These are phyloP conservation scores for Megastigmus dorsalis DNA, from an alignment of 2,888 invertebrate species.

Conservation along the genomic window DNA sequence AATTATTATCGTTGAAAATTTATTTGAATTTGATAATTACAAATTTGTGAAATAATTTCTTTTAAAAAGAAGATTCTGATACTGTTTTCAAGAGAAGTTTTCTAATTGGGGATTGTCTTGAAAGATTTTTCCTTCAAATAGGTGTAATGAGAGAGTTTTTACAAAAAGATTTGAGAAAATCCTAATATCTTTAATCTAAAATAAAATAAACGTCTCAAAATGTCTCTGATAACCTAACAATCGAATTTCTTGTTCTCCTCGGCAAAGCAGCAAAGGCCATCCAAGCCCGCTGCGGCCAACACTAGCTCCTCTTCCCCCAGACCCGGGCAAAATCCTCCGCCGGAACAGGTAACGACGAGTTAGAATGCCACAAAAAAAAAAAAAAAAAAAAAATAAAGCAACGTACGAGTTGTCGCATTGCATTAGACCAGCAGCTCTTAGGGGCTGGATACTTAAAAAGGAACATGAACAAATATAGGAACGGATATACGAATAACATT, in stretches of 20 bases:
- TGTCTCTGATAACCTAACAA: constrained; percentile 50
- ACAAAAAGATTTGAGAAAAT: constrained; percentile 11
- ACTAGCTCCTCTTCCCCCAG: constrained; percentile 76
- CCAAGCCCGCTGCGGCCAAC: constrained; percentile 76
- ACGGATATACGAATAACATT: no score
- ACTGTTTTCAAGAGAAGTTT: constrained; percentile 13
- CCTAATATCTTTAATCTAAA: constrained; percentile 14
- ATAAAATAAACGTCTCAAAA: constrained; percentile 18
- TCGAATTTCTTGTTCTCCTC: constrained; percentile 69
- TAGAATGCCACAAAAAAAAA: constrained; percentile 50
- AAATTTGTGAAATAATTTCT: not conserved
- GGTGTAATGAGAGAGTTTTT: not conserved
- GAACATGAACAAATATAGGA: no score
- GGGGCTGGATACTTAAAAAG: no score
- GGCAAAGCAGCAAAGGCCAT: constrained; percentile 76
- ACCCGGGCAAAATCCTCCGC: constrained; percentile 77
- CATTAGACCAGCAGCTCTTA: constrained; percentile 62
- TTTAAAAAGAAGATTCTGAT: not conserved
- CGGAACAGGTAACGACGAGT: constrained; percentile 78
- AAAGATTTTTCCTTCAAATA: constrained; percentile 8
- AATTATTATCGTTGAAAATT: constrained; percentile 1
- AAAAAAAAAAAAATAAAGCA: constrained; percentile 50
- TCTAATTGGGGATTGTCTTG: constrained; percentile 5
- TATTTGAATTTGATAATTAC: not conserved
- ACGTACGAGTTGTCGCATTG: constrained; percentile 34